Evolutionary conservation across 2,888 invertebrate genomes (phyloP).

Genomic region (Chrysomela aeneicollis): DNA sequence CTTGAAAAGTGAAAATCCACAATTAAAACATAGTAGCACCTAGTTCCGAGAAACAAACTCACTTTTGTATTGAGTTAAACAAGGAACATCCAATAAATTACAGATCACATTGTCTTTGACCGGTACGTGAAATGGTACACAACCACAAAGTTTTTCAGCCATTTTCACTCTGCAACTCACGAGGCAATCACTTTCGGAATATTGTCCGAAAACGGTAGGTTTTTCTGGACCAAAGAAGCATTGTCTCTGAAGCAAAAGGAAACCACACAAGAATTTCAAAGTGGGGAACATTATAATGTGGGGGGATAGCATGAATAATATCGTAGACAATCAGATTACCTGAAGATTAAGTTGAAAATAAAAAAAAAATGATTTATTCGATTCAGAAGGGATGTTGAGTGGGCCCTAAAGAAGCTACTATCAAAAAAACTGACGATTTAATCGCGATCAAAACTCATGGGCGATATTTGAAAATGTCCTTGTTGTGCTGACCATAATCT

Average conservation of each 20-base stretch:
- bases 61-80: constrained; percentile 15
- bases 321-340: too few species aligned
- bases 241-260: constrained; percentile 18
- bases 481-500: too few species aligned
- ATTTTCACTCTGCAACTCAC: constrained; percentile 13
- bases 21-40: background rate
- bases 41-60: background rate
- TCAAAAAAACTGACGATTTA: too few species aligned
- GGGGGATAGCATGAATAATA: too few species aligned
- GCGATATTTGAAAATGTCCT: too few species aligned
- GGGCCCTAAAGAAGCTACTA: too few species aligned
- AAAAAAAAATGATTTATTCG: too few species aligned
- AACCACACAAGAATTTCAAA: too few species aligned
- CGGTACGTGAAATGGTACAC: constrained; percentile 20
- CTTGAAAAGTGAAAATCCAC: background rate
- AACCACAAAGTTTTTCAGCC: constrained; percentile 10
- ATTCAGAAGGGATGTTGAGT: too few species aligned
- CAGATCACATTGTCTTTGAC: background rate
- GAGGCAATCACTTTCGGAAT: constrained; percentile 22
- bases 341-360: too few species aligned
- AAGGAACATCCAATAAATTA: constrained; percentile 16
- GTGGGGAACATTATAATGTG: too few species aligned
- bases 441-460: too few species aligned
- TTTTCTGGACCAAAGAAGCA: constrained; percentile 17
- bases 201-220: constrained; percentile 13